Evolutionary conservation across 2,888 invertebrate species (phyloP).

Genomic region (Eupithecia pulchellata): DNA sequence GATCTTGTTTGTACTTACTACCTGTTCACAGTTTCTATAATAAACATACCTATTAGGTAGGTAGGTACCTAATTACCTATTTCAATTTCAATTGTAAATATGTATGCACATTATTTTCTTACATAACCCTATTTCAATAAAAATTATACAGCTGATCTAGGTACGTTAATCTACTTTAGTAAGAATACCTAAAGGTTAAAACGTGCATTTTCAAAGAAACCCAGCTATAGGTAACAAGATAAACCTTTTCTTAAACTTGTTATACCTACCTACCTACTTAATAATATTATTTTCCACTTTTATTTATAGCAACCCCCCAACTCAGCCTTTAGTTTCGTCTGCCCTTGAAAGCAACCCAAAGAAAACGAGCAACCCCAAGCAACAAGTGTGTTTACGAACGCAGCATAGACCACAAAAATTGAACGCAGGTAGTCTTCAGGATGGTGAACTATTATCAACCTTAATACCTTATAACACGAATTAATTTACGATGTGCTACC

Average conservation of each 20-base stretch:
- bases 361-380: slow-evolving; percentile 73
- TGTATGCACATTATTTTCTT: no score
- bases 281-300: not conserved
- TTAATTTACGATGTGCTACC: slow-evolving; percentile 59
- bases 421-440: slow-evolving; percentile 71
- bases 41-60: no score
- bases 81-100: no score
- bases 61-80: no score
- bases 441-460: slow-evolving; percentile 70
- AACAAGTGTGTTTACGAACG: slow-evolving; percentile 82
- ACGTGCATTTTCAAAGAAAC: not conserved
- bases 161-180: not conserved
- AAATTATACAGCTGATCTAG: not conserved
- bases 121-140: not conserved
- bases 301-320: slow-evolving; percentile 25
- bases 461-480: slow-evolving; percentile 69
- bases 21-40: no score
- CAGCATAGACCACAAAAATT: slow-evolving; percentile 77
- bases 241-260: not conserved
- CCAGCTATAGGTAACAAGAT: not conserved
- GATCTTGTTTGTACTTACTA: no score
- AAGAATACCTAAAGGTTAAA: not conserved
- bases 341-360: slow-evolving; percentile 54
- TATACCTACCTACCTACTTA: not conserved
- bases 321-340: slow-evolving; percentile 42